A percentile compares a stretch with the other conserved stretches of the same genome.
Conservation (phyloP, 2,797 vertebrate genomes). For the Heteromormyrus szaboi region DNA sequence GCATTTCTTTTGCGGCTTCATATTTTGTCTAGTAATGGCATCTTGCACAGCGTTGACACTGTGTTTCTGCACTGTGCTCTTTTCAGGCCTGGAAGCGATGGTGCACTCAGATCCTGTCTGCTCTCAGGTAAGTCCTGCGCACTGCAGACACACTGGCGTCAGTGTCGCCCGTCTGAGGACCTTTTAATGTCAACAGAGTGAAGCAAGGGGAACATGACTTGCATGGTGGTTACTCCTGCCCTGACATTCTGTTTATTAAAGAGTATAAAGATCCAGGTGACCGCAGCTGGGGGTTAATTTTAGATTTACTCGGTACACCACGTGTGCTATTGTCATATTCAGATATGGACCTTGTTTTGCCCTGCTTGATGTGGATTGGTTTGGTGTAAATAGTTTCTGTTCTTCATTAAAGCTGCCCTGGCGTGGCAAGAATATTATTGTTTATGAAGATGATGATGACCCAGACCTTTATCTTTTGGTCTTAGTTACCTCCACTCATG, state of each 20-base stretch:
- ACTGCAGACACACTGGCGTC: neutral
- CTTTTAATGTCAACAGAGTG: neutral
- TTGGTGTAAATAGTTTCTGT: neutral
- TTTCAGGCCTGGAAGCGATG: constrained; percentile 93
- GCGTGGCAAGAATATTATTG: neutral
- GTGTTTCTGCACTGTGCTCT: neutral
- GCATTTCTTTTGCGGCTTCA: neutral
- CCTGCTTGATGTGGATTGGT: neutral
- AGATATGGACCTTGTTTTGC: neutral
- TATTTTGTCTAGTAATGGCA: neutral
- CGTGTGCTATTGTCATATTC: neutral
- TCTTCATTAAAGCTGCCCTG: neutral
- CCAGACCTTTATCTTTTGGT: neutral
- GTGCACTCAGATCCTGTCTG: constrained; percentile 97
- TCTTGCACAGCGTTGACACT: neutral
- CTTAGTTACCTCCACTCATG: constrained; percentile 92
- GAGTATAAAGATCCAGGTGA: neutral
- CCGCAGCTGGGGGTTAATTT: neutral
- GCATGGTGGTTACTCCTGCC: neutral
- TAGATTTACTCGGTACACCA: neutral
- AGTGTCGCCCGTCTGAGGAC: neutral
- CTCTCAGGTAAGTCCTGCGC: constrained; percentile 73
- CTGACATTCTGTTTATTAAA: neutral
- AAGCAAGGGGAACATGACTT: neutral
- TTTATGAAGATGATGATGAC: neutral